A percentile compares a stretch with the other conserved stretches of the same genome.
These are phyloP conservation scores for Enteromius thamalakanensis DNA, from an alignment of 2,797 vertebrate species.

Conservation along the genomic window DNA sequence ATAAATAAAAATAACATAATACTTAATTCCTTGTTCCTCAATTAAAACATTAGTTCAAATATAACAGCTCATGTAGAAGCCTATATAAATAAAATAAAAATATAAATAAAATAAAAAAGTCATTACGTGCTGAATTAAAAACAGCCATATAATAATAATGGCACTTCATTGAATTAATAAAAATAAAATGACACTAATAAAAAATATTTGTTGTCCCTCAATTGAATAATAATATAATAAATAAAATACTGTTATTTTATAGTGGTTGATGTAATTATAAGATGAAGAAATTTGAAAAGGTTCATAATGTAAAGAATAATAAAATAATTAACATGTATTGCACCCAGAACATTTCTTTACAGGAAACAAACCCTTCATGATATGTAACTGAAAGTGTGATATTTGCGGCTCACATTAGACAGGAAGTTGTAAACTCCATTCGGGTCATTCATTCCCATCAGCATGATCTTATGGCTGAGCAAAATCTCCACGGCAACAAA, in stretches of 20 bases:
- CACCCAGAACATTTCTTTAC: not conserved
- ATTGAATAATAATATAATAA: not conserved
- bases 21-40: not conserved
- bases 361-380: not conserved
- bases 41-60: not conserved
- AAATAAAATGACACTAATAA: not conserved
- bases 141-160: not conserved
- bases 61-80: not conserved
- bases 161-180: not conserved
- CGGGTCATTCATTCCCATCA: slow-evolving; percentile 84
- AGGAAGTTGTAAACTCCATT: slow-evolving; percentile 87
- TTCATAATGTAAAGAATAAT: not conserved
- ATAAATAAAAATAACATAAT: not conserved
- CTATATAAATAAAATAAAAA: not conserved
- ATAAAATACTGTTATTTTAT: not conserved
- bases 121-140: not conserved
- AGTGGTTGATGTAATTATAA: not conserved
- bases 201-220: not conserved
- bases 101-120: not conserved
- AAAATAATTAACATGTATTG: not conserved
- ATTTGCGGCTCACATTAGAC: slow-evolving; percentile 84
- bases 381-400: not conserved
- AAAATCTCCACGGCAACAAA: slow-evolving; percentile 96
- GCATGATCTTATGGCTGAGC: slow-evolving; percentile 91
- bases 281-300: not conserved